Evolutionary conservation across 2,888 invertebrate species (phyloP), one percentile per base, ranked within the genome.

Genomic region (Agrochola circellaris): DNA sequence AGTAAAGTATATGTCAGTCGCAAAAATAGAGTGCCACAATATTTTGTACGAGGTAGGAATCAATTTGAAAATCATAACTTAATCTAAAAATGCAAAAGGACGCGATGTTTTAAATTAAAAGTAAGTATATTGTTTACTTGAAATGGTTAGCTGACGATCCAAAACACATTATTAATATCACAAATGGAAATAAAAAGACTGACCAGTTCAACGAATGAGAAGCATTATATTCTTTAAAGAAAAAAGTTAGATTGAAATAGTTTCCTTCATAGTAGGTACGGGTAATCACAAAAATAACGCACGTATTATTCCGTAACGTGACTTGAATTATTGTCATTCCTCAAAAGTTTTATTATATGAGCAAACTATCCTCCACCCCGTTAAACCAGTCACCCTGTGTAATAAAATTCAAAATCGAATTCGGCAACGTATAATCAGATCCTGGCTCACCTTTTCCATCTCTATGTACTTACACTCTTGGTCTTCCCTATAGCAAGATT

Each of bases 361-460:
- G 11, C 23, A 11, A 45, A 34, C 13, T 69, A 54, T 54, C 17
- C 13, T 48, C 34, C 15, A 61, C 23, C 23, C 58, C 9, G n/a
- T 56, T 77, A 34, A 79, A 82, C 67, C 75, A 64, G 54, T 64
- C 75, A 83, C 15, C 42, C 61, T 56, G 54, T 75, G 45, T 51
- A 42, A 61, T 38, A n/a, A 61, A 58, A 48, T 34, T 45, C 48
- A 56, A 72, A 51, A 71, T n/a, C 75, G 30, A 65, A 79, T 62
- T 69, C 42, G 64, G 66, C 77, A 69, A 72, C 69, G 26, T 79
- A 67, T 81, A 82, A 79, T 86, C 83, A 86, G 87, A 87, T 86
- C 82, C 86, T 65, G 67, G 67, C 77, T 82, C 77, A 76, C 65
- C 45, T 45, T 56, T 75, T 56, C 61, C 66, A 58, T 64, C 62